Evolutionary conservation across 2,797 vertebrate genomes (phyloP).

Genomic region (Geotrypetes seraphini): DNA sequence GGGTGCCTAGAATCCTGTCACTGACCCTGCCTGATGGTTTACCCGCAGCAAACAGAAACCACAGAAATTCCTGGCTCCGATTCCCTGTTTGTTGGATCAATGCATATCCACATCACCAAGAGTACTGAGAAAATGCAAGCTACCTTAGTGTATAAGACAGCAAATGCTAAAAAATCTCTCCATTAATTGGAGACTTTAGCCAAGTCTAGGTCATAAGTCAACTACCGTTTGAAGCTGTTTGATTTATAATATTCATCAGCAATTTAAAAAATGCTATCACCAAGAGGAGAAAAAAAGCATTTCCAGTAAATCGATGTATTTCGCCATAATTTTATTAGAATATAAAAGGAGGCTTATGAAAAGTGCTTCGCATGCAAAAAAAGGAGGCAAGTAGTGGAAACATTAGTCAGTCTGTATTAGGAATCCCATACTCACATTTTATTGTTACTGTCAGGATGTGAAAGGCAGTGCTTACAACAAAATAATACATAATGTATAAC

Average conservation of each 20-base stretch:
- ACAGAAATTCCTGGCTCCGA: too few species aligned
- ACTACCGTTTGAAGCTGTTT: constrained; percentile 29
- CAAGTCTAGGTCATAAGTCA: constrained; percentile 13
- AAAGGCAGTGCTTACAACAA: constrained; percentile 97
- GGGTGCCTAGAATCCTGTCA: too few species aligned
- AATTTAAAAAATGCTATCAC: constrained; percentile 32
- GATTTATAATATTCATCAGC: constrained; percentile 33
- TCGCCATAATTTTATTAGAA: constrained; percentile 88
- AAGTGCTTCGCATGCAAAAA: constrained; percentile 96
- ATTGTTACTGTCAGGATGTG: constrained; percentile 99
- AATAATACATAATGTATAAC: constrained; percentile 98
- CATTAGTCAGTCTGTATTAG: constrained; percentile 99
- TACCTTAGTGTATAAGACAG: too few species aligned
- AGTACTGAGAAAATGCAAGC: too few species aligned
- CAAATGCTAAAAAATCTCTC: too few species aligned
- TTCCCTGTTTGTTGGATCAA: too few species aligned
- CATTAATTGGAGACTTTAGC: neutral
- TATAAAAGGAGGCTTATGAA: constrained; percentile 88
- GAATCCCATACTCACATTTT: constrained; percentile 99
- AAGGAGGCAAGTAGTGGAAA: constrained; percentile 64
- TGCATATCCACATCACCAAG: too few species aligned
- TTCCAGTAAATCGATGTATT: constrained; percentile 76
- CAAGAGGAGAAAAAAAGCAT: constrained; percentile 34
- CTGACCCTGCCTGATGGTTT: too few species aligned
- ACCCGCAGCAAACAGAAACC: too few species aligned